Evolutionary conservation across 2,797 vertebrate species (phyloP).

Genomic region (Spatula clypeata): DNA sequence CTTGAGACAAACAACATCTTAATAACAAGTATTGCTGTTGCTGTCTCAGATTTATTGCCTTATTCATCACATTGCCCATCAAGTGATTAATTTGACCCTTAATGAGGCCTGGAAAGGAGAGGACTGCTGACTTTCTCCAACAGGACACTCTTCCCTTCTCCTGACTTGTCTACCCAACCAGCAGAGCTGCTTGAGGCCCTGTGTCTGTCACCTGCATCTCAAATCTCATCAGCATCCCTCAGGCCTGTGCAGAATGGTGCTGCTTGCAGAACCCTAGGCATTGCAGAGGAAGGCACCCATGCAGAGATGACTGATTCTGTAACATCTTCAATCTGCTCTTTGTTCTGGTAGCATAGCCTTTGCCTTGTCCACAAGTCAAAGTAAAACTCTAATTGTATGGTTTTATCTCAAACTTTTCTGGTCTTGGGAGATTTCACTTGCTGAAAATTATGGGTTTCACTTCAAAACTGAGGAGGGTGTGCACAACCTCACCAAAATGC

Average conservation of each 20-base stretch:
- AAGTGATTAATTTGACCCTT: background rate
- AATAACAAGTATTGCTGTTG: fast-evolving
- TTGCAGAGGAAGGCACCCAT: background rate
- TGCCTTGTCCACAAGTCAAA: constrained; percentile 43
- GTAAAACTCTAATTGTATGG: constrained; percentile 42
- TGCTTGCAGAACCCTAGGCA: background rate
- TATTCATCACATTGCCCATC: background rate
- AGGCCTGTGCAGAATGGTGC: fast-evolving
- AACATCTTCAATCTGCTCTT: constrained; percentile 36
- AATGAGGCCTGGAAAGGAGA: background rate
- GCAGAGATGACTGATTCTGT: background rate
- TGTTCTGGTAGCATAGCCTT: constrained; percentile 35
- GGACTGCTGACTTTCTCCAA: background rate
- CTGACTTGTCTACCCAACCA: background rate
- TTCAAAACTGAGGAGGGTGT: constrained; percentile 40
- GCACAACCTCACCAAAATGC: constrained; percentile 12
- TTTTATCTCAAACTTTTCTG: constrained; percentile 63
- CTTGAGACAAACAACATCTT: background rate
- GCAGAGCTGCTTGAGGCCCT: background rate
- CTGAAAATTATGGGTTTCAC: constrained; percentile 62
- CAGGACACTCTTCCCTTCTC: background rate
- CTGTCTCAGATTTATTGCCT: background rate
- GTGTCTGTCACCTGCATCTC: background rate
- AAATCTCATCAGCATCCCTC: background rate
- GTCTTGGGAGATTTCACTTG: constrained; percentile 24